A percentile compares a stretch with the other conserved stretches of the same genome.
Evolutionary conservation across 2,888 invertebrate species (phyloP).

Genomic region (Escarpia spicata): DNA sequence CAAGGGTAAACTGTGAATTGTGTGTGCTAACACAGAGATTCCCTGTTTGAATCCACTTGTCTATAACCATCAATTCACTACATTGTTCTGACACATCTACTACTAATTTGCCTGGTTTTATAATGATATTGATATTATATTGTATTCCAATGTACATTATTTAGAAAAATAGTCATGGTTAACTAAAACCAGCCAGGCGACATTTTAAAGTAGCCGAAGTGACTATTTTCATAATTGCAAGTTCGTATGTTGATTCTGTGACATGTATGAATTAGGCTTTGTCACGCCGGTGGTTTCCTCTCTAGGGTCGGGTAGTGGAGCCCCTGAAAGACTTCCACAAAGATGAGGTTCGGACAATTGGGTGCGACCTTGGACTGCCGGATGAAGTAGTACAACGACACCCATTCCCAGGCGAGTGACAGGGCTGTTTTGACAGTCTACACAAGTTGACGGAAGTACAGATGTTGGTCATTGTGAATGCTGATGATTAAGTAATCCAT

Average conservation of each 20-base stretch:
- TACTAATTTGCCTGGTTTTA: too few species aligned
- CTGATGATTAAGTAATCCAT: neutral
- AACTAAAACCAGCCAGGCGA: too few species aligned
- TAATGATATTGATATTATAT: too few species aligned
- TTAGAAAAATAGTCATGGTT: too few species aligned
- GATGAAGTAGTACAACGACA: constrained; percentile 89
- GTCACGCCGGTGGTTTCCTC: neutral
- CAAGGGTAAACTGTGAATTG: too few species aligned
- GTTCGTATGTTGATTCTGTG: too few species aligned
- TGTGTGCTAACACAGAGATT: neutral
- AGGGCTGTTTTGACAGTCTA: neutral
- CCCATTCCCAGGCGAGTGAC: constrained; percentile 84
- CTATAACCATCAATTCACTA: too few species aligned
- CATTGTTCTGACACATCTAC: too few species aligned
- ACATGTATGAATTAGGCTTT: neutral
- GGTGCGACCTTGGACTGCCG: constrained; percentile 89
- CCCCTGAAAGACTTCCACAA: constrained; percentile 99
- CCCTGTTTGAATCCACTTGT: neutral
- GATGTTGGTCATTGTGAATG: neutral
- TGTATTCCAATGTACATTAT: too few species aligned
- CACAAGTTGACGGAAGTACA: too few species aligned
- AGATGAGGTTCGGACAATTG: constrained; percentile 92
- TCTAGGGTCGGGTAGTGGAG: constrained; percentile 88
- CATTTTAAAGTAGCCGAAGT: neutral
- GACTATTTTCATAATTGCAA: neutral